Percentiles rank a stretch among this genome's conserved stretches.
phyloP scores from a whole-genome alignment of 2,888 invertebrate genomes.

The Ophioninae sp. region DNA sequence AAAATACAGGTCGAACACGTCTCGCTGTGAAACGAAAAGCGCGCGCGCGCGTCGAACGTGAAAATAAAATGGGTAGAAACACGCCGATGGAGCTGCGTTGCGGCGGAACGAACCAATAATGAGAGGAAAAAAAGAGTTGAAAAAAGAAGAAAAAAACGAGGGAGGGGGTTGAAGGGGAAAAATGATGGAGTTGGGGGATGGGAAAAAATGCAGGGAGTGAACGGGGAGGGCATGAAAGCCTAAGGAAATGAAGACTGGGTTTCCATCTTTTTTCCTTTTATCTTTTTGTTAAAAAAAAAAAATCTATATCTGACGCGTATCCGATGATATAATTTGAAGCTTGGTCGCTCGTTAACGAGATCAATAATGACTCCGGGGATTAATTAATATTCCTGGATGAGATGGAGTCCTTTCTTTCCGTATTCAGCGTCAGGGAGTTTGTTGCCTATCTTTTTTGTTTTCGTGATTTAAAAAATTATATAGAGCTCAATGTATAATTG shows the following conservation, averaged over 20 bases:
- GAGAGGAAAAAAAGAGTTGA: slow-evolving; percentile 21
- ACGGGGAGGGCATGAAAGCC: slow-evolving; percentile 25
- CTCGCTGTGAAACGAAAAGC: slow-evolving; percentile 35
- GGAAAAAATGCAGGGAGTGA: slow-evolving; percentile 23
- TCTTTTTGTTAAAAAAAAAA: slow-evolving; percentile 19
- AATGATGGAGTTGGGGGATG: neutral
- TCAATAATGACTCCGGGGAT: slow-evolving; percentile 38
- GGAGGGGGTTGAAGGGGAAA: neutral
- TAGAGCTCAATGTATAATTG: slow-evolving; percentile 13
- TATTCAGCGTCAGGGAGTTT: neutral
- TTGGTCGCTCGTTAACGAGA: slow-evolving; percentile 51
- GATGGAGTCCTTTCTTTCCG: neutral
- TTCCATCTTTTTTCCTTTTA: slow-evolving; percentile 10
- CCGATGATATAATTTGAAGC: slow-evolving; percentile 46
- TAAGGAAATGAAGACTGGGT: slow-evolving; percentile 43
- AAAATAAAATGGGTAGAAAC: slow-evolving; percentile 60
- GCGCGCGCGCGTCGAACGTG: slow-evolving; percentile 49
- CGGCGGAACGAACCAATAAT: slow-evolving; percentile 48
- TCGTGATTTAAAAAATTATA: slow-evolving; percentile 3
- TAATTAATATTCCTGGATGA: slow-evolving; percentile 50
- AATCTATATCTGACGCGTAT: slow-evolving; percentile 15
- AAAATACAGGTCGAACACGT: slow-evolving; percentile 54
- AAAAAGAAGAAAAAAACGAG: slow-evolving; percentile 9
- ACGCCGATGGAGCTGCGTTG: slow-evolving; percentile 39
- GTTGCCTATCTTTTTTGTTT: neutral